Evolutionary conservation across 2,113 vertebrate species (phyloP).

Genomic region (Polyodon spathula): DNA sequence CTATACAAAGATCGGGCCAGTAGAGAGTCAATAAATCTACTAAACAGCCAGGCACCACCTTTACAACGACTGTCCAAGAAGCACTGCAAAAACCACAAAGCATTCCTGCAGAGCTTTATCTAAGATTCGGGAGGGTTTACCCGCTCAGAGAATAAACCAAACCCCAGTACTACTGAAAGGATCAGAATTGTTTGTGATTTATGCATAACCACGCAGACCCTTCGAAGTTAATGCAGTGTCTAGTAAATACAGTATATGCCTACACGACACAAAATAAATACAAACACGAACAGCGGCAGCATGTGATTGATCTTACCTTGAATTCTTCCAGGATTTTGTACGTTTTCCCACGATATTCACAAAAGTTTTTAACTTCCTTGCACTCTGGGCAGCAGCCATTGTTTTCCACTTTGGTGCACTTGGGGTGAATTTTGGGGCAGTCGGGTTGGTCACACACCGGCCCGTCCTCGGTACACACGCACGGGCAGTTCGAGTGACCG

Average conservation of each 20-base stretch:
- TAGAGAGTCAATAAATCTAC: background rate
- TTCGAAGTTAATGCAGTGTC: too few species aligned
- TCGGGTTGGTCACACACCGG: slow-evolving; percentile 96
- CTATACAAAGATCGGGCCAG: background rate
- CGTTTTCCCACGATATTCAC: slow-evolving; percentile 93
- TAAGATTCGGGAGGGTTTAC: too few species aligned
- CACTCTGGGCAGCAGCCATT: slow-evolving; percentile 97
- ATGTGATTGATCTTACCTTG: slow-evolving; percentile 94
- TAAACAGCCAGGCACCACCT: slow-evolving; percentile 1
- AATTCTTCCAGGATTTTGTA: slow-evolving; percentile 98
- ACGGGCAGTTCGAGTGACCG: slow-evolving; percentile 96
- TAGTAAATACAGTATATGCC: too few species aligned
- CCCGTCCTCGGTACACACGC: slow-evolving; percentile 94
- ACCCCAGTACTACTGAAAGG: too few species aligned
- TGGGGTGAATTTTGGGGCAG: slow-evolving; percentile 95
- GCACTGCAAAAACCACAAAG: background rate
- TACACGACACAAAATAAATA: too few species aligned
- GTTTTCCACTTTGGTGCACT: slow-evolving; percentile 97
- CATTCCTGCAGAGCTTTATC: background rate
- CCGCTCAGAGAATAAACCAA: too few species aligned
- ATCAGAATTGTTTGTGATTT: too few species aligned
- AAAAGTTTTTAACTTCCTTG: slow-evolving; percentile 98
- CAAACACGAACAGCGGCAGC: too few species aligned
- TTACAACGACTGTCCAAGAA: background rate
- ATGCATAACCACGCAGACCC: too few species aligned